These are phyloP conservation scores for Ruditapes philippinarum DNA, from an alignment of 1,140 invertebrate genomes.

Conservation along the genomic window DNA sequence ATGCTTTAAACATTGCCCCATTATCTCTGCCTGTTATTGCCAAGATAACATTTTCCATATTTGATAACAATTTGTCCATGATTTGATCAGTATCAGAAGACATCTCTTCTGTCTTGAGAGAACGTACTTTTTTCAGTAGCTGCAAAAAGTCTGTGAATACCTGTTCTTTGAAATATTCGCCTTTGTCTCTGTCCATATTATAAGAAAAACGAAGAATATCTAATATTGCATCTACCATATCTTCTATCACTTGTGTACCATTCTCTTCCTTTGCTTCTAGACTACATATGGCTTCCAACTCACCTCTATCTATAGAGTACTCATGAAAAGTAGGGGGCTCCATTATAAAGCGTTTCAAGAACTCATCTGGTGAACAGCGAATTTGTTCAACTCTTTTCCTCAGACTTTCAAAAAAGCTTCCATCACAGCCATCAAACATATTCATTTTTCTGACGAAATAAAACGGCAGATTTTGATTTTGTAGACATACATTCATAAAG, in stretches of 20 bases:
- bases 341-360: background rate
- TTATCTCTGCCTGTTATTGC: too few relatives aligned
- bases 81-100: background rate
- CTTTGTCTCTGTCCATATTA: background rate
- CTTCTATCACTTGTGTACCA: background rate
- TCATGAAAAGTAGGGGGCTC: background rate
- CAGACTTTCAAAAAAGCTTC: background rate
- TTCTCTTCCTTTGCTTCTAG: background rate
- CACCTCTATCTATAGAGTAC: background rate
- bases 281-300: background rate
- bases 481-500: background rate
- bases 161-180: background rate
- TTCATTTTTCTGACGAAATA: constrained; percentile 25
- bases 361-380: background rate
- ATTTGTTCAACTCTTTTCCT: background rate
- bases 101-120: background rate
- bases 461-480: background rate
- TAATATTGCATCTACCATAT: background rate
- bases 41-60: background rate
- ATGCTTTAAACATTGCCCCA: background rate
- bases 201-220: background rate
- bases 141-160: too few relatives aligned
- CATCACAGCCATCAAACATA: background rate
- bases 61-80: background rate
- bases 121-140: background rate